These are phyloP conservation scores for Danio albolineatus DNA, from an alignment of 2,797 vertebrate genomes.

Conservation along the genomic window DNA sequence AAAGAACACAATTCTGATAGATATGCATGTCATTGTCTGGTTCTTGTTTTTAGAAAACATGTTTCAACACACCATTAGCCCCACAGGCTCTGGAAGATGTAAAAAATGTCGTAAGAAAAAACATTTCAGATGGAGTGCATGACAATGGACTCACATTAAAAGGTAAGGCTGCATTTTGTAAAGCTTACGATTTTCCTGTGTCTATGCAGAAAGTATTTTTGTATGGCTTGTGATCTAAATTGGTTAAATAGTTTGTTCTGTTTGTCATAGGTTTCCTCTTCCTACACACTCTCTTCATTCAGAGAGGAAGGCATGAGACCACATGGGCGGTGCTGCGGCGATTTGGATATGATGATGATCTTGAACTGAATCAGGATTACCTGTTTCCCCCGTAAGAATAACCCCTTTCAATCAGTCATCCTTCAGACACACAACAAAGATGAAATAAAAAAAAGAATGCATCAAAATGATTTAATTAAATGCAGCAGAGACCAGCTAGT, in stretches of 20 bases:
- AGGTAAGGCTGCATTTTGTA: conserved; percentile 76
- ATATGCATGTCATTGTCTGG: neutral
- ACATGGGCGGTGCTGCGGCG: conserved; percentile 94
- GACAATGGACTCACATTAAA: conserved; percentile 91
- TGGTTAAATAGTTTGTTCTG: neutral
- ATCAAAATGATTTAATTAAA: too few relatives aligned
- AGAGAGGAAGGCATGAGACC: conserved; percentile 95
- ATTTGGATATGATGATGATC: conserved; percentile 94
- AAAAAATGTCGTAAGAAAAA: conserved; percentile 96
- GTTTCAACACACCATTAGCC: conserved; percentile 93
- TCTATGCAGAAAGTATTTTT: neutral
- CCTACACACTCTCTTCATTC: conserved; percentile 96
- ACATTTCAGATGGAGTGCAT: conserved; percentile 87
- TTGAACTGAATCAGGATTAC: conserved; percentile 94
- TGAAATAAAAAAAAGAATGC: too few relatives aligned
- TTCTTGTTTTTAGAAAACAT: conserved; percentile 83
- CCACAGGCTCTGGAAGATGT: conserved; percentile 95
- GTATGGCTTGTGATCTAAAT: too few relatives aligned
- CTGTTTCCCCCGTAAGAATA: conserved; percentile 89
- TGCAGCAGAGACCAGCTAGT: too few relatives aligned
- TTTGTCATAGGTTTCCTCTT: conserved; percentile 90
- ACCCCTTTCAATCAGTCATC: neutral
- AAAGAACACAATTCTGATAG: too few relatives aligned
- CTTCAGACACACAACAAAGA: neutral
- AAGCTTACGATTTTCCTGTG: neutral